Base-by-base conservation (phyloP, 2,797 vertebrate species). In the Enteromius radiatus region DNA sequence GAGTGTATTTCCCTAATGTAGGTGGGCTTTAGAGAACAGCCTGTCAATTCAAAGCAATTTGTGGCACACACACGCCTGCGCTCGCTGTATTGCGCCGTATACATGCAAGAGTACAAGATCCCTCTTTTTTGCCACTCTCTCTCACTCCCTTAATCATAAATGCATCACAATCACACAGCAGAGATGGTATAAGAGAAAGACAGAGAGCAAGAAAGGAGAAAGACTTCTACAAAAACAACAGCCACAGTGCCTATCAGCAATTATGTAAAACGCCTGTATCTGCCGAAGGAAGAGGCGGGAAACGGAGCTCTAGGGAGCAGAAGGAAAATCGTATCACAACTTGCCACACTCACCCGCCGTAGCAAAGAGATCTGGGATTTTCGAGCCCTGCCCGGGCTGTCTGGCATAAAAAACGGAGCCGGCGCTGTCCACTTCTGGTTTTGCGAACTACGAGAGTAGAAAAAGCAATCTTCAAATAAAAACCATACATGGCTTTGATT, bases 281-380 rank as follows among this genome's bases (percentile, higher is more conserved):
- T 83, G 67, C 56, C 23, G 28, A 54, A 82, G 70, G 73, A 54
- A 78, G 78, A 78, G 38, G 86, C 41, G 82, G 67, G 83, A 81
- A 71, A 87, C 75, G 80, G 52, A 84, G 77, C 78, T 59, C 54
- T 28, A 63, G n/a, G 73, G 78, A 52, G 78, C 14, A 65, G 79
- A 81, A 61, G 86, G 78, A 83, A 52, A 87, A 54, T 88, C 88
- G 78, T 82, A 78, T 76, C 71, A 76, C 85, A 85, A 84, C 86
- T 85, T 77, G 86, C 86, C 87, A 84, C 89, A 88, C 91, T 91
- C 87, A 93, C 93, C 93, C 81, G 88, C 91, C 31, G 83, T 73
- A 11, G 90, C 78, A 87, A 87, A 49, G 77, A 88, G 86, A 87
- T 86, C 90, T 87, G 91, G 85, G 89, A 83, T 89, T 86, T 89